phyloP scores from a whole-genome alignment of 1,140 invertebrate genomes.

The Sipha flava region DNA sequence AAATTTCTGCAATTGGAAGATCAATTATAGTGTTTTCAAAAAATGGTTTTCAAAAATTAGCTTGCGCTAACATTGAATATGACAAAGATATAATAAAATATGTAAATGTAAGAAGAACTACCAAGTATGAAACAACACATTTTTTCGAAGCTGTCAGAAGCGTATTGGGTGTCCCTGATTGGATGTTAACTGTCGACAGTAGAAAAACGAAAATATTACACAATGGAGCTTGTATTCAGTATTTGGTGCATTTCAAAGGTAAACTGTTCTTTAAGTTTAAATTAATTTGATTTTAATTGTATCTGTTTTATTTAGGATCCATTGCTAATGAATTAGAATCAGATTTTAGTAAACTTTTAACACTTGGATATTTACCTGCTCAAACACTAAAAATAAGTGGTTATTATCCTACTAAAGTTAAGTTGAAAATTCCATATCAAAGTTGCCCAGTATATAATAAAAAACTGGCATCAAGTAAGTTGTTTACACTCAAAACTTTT shows the following conservation, averaged over 20 bases:
- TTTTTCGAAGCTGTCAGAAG: slow-evolving; percentile 74
- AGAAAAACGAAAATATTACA: slow-evolving; percentile 68
- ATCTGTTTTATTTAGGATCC: slow-evolving; percentile 49
- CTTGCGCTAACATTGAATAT: slow-evolving; percentile 84
- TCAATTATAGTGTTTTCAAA: slow-evolving; percentile 78
- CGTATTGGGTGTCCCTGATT: slow-evolving; percentile 77
- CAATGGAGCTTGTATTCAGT: slow-evolving; percentile 72
- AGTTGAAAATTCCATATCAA: slow-evolving; percentile 32
- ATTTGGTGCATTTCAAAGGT: slow-evolving; percentile 79
- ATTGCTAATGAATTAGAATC: slow-evolving; percentile 65
- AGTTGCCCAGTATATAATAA: slow-evolving; percentile 21
- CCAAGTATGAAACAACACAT: slow-evolving; percentile 75
- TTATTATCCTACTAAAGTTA: slow-evolving; percentile 46
- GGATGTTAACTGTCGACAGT: slow-evolving; percentile 79
- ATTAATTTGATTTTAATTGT: not conserved
- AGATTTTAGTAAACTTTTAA: slow-evolving; percentile 65
- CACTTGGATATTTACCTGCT: slow-evolving; percentile 59
- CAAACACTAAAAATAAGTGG: slow-evolving; percentile 72
- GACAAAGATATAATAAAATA: slow-evolving; percentile 87
- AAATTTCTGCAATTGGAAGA: slow-evolving; percentile 66
- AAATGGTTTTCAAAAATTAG: slow-evolving; percentile 62
- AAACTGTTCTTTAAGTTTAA: slow-evolving; percentile 15
- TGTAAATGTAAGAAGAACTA: slow-evolving; percentile 75
- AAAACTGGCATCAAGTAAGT: slow-evolving; percentile 20
- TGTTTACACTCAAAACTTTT: not conserved